These are phyloP conservation scores for Geodia barretti DNA, from an alignment of 37 sponge, comb jelly and placozoan genomes.

Conservation along the genomic window DNA sequence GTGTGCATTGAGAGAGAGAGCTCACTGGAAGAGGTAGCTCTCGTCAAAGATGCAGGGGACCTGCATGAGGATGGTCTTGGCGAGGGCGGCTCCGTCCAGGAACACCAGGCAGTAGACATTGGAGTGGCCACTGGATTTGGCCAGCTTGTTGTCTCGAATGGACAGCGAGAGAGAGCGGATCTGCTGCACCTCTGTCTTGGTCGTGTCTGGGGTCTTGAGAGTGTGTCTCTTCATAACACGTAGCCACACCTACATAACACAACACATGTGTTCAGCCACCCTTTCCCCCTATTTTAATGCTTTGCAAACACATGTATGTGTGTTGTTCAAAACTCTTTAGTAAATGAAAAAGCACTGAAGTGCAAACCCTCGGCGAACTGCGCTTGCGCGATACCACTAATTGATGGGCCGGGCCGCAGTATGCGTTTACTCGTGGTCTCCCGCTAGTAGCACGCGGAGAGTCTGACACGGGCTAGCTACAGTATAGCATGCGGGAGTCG, in stretches of 20 bases:
- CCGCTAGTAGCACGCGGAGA: no score
- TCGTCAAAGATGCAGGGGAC: constrained; percentile 72
- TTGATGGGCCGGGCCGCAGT: no score
- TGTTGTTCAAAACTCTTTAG: no score
- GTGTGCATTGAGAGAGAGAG: no score
- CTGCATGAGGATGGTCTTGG: constrained; percentile 39
- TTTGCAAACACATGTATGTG: background rate
- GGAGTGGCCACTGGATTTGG: constrained; percentile 18
- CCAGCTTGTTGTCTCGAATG: constrained; percentile 62
- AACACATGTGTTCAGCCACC: background rate
- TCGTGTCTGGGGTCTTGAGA: background rate
- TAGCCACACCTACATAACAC: constrained; percentile 56
- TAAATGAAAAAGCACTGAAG: no score
- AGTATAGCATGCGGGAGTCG: no score
- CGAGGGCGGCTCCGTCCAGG: constrained; percentile 68
- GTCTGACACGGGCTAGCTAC: no score
- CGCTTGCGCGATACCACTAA: no score
- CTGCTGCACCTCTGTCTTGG: constrained; percentile 44
- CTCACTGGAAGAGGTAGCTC: constrained; percentile 81
- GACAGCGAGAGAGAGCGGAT: constrained; percentile 64
- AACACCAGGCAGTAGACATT: constrained; percentile 39
- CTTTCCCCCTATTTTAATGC: no score
- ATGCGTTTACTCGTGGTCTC: no score
- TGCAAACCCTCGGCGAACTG: no score
- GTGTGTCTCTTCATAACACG: constrained; percentile 45